Evolutionary conservation across 2,113 vertebrate genomes (phyloP).

Genomic region (Dendrocopos noguchii): DNA sequence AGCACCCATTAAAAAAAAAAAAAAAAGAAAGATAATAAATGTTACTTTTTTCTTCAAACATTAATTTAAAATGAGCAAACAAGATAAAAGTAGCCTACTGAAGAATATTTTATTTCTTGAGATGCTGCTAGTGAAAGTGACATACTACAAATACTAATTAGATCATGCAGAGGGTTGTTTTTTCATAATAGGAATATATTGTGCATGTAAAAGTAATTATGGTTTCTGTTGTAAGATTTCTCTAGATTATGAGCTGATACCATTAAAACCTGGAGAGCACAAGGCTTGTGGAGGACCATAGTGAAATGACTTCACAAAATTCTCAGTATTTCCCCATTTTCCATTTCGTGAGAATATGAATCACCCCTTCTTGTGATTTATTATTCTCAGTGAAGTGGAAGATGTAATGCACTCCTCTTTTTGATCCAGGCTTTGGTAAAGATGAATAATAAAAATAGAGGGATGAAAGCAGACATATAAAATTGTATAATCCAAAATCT

Average conservation of each 20-base stretch:
- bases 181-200: background rate
- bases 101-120: background rate
- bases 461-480: background rate
- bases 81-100: background rate
- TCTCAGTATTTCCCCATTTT: background rate
- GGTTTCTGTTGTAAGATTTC: background rate
- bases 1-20: background rate
- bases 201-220: background rate
- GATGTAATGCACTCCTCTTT: background rate
- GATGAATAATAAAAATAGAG: background rate
- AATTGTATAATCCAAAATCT: background rate
- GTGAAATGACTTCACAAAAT: background rate
- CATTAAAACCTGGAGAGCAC: background rate
- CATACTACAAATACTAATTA: background rate
- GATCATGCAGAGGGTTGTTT: background rate
- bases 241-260: background rate
- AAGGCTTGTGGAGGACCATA: background rate
- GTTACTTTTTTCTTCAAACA: background rate
- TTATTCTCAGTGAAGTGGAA: slow-evolving; percentile 6
- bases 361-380: background rate
- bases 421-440: background rate
- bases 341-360: background rate
- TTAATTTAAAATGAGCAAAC: background rate
- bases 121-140: background rate
- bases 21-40: background rate